phyloP scores from a whole-genome alignment of 2,797 vertebrate species.

The Aldrovandia affinis region DNA sequence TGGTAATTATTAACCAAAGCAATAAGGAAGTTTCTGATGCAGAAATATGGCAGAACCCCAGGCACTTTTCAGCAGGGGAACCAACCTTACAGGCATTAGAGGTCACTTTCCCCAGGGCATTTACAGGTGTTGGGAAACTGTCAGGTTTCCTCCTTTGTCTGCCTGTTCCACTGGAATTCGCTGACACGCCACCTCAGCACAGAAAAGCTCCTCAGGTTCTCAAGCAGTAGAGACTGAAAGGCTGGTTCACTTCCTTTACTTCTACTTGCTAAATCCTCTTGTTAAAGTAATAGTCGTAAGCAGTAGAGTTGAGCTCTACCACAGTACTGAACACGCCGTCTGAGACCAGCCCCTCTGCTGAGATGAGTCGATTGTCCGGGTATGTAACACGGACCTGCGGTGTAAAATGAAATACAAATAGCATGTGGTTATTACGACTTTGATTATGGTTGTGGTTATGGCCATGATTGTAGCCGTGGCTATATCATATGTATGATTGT shows the following conservation, averaged over 20 bases:
- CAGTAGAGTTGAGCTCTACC: neutral
- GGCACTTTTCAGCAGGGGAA: neutral
- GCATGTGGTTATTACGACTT: neutral
- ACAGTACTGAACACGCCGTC: neutral
- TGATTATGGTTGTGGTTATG: slow-evolving; percentile 5
- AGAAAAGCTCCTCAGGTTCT: neutral
- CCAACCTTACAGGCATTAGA: neutral
- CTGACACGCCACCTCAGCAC: neutral
- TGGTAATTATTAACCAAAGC: slow-evolving; percentile 30
- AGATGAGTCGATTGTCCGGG: slow-evolving; percentile 23
- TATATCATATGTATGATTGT: neutral
- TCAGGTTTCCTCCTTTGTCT: neutral
- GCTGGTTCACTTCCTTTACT: neutral
- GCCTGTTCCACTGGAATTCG: neutral
- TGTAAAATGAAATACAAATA: neutral
- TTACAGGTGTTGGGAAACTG: neutral
- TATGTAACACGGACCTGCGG: slow-evolving; percentile 14
- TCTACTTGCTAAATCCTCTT: neutral
- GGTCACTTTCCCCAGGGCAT: neutral
- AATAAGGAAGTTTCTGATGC: slow-evolving; percentile 33
- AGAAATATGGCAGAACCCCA: neutral
- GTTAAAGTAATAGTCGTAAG: neutral
- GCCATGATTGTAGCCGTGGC: neutral
- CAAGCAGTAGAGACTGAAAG: no score
- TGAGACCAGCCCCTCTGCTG: neutral